Evolutionary conservation across 2,113 vertebrate genomes (phyloP), one percentile per base, ranked within the genome.

Genomic region (Ceyx melanurus): DNA sequence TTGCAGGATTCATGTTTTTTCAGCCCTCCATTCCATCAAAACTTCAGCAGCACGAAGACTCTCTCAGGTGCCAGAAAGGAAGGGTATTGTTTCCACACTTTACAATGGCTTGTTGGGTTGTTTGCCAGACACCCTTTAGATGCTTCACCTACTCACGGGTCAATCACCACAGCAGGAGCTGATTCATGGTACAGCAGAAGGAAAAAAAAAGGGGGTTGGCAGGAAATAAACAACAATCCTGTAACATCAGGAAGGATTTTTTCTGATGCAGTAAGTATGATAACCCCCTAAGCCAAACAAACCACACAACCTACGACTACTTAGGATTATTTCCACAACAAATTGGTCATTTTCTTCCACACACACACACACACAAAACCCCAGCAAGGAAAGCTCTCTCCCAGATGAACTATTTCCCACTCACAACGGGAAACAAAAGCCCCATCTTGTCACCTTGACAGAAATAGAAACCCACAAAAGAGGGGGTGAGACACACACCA

Each of bases 341-440:
- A 89, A 89, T 45, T 58, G 26, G 50, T 86, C 50, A 15, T 65
- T 80, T 89, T 78, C 71, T 61, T 70, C 61, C 45, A 51, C 72
- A n/a, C 45, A 51, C 72, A n/a, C 45, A 51, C 72, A 37, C 75
- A 29, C 19, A 57, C 66, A 48, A 19, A 42, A 66, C 37, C 37
- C 37, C 37, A 37, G 37, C 37, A 95, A 93, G 51, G 64, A 88
- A 89, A 94, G 75, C 88, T 53, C 68, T 71, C 84, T 78, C 43
- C 14, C 60, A 74, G 82, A 62, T 42, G 80, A 92, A 64, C 82
- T 51, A 73, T 42, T 50, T 82, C 91, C 74, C 88, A 93, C 76
- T 65, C 70, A 56, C 40, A 84, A 3, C 61, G 86, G 73, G 66
- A 89, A 96, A 96, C 89, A 97, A 97, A 96, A 96, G 83, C 81